Evolutionary conservation across 2,888 invertebrate genomes (phyloP).

Genomic region (Lasius fuliginosus): DNA sequence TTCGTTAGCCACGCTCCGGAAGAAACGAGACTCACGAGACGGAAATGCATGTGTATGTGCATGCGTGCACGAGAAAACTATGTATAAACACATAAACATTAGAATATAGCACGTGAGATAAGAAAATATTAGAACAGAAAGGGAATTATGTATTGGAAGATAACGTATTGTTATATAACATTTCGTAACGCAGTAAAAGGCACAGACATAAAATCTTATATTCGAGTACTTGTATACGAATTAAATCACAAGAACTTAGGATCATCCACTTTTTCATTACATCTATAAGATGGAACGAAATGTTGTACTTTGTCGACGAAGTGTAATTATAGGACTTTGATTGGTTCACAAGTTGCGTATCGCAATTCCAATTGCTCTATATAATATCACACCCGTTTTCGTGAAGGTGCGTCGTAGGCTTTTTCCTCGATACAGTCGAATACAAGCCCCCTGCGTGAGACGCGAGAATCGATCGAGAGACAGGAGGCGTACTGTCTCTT

Average conservation of each 20-base stretch:
- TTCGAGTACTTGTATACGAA: neutral
- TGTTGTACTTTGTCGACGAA: neutral
- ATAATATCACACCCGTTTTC: neutral
- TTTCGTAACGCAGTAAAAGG: neutral
- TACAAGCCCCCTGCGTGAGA: neutral
- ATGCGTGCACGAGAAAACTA: neutral
- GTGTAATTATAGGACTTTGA: slow-evolving; percentile 18
- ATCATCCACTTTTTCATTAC: neutral
- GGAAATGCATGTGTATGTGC: neutral
- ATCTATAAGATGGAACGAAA: neutral
- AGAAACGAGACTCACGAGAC: neutral
- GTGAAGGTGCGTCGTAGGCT: slow-evolving; percentile 33
- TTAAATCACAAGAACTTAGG: neutral
- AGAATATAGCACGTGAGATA: slow-evolving; percentile 18
- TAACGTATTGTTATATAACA: neutral
- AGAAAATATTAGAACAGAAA: neutral
- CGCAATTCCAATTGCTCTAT: neutral
- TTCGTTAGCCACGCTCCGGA: neutral
- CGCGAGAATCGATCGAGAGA: slow-evolving; percentile 29
- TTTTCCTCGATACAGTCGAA: neutral
- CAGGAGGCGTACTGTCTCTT: slow-evolving; percentile 32
- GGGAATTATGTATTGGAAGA: neutral
- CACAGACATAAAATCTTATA: neutral
- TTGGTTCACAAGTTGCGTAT: slow-evolving; percentile 21
- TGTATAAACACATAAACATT: neutral